Evolutionary conservation across 92 coral and sea anemone genomes (phyloP).

Genomic region (Porites evermanni): DNA sequence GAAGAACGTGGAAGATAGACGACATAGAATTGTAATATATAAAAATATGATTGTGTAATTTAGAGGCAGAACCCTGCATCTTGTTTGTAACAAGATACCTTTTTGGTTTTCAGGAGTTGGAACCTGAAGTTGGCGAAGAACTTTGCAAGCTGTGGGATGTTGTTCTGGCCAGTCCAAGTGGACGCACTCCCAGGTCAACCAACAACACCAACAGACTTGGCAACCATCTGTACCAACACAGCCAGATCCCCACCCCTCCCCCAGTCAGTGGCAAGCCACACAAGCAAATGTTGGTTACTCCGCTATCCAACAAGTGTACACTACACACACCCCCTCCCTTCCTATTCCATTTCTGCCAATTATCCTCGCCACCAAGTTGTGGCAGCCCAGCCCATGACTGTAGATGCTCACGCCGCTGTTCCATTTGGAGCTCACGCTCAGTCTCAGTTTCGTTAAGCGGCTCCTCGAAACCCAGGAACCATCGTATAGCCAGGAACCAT

Average conservation of each 20-base stretch:
- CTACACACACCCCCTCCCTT: slow-evolving; percentile 91
- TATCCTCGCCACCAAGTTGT: slow-evolving; percentile 71
- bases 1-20: too few species aligned
- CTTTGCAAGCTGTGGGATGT: slow-evolving; percentile 92
- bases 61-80: too few species aligned
- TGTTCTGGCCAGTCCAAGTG: slow-evolving; percentile 41
- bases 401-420: slow-evolving; percentile 63
- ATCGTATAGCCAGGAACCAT: slow-evolving; percentile 15
- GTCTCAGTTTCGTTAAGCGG: slow-evolving; percentile 21
- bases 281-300: slow-evolving; percentile 51
- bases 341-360: slow-evolving; percentile 84
- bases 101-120: slow-evolving; percentile 72
- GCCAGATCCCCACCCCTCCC: slow-evolving; percentile 58
- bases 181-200: slow-evolving; percentile 49
- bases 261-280: slow-evolving; percentile 79
- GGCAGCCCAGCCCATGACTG: slow-evolving; percentile 62
- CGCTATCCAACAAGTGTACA: slow-evolving; percentile 73
- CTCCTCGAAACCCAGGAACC: slow-evolving; percentile 22
- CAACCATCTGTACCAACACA: slow-evolving; percentile 46
- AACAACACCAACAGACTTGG: slow-evolving; percentile 53
- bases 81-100: too few species aligned
- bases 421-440: slow-evolving; percentile 56
- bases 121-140: slow-evolving; percentile 93
- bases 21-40: too few species aligned
- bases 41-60: too few species aligned